Evolutionary conservation across 1,140 invertebrate species (phyloP).

Genomic region (Drosophila ananassae): DNA sequence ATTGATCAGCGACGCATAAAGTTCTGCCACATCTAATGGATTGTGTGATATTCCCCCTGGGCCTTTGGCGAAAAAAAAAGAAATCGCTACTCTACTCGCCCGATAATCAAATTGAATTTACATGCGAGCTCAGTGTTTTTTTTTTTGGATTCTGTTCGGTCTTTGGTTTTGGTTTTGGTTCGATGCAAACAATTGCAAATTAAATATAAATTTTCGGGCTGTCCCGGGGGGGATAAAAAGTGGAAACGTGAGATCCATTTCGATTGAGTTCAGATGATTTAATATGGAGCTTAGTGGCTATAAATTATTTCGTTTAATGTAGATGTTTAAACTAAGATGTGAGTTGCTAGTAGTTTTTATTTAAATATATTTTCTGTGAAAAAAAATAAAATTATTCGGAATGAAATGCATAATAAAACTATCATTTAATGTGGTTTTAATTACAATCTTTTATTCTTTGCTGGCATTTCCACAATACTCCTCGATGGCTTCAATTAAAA

Average conservation of each 20-base stretch:
- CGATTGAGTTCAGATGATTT: constrained; percentile 37
- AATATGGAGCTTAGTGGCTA: constrained; percentile 14
- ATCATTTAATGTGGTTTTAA: neutral
- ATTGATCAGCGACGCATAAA: constrained; percentile 66
- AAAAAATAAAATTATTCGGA: neutral
- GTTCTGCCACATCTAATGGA: constrained; percentile 66
- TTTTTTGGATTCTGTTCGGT: constrained; percentile 7
- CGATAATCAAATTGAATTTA: constrained; percentile 46
- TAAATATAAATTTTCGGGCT: constrained; percentile 50
- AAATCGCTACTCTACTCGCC: constrained; percentile 4
- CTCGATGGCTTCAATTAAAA: constrained; percentile 56
- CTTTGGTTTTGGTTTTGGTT: constrained; percentile 5
- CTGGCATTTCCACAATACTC: constrained; percentile 4
- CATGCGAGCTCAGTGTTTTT: constrained; percentile 30
- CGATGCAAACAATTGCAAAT: constrained; percentile 52
- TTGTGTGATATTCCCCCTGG: constrained; percentile 50
- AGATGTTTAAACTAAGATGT: no score
- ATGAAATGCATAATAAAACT: neutral
- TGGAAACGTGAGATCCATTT: constrained; percentile 22
- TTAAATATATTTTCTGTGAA: no score
- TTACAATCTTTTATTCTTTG: constrained; percentile 9
- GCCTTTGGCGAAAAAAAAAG: neutral
- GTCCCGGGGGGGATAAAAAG: neutral
- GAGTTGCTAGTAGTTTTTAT: no score
- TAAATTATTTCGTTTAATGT: neutral